Evolutionary conservation across 1,140 invertebrate species (phyloP).

Genomic region (Ruditapes philippinarum): DNA sequence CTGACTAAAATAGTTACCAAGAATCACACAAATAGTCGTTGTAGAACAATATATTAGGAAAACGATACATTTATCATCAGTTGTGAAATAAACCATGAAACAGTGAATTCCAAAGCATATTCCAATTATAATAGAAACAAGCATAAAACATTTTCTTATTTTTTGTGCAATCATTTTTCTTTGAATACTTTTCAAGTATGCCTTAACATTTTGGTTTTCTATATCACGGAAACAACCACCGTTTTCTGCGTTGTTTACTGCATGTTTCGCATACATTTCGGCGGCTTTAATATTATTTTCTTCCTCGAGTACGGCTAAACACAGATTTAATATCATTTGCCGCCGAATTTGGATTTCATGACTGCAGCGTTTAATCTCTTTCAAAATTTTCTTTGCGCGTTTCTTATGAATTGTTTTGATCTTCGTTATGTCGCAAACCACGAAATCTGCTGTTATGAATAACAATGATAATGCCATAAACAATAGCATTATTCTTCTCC

Average conservation of each 20-base stretch:
- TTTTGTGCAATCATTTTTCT: background rate
- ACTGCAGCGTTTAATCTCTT: constrained; percentile 9
- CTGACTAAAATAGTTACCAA: no score
- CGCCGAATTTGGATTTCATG: background rate
- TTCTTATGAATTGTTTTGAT: background rate
- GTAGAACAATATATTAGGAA: no score
- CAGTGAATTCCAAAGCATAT: no score
- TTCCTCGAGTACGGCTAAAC: background rate
- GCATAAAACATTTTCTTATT: no score
- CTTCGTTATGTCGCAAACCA: background rate
- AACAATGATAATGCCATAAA: background rate
- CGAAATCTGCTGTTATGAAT: background rate
- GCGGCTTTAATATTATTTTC: background rate
- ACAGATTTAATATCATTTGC: background rate
- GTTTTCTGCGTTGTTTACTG: background rate
- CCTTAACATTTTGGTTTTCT: background rate
- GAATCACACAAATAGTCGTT: no score
- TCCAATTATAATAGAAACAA: no score
- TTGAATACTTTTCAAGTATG: background rate
- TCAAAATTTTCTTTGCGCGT: background rate
- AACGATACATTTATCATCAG: no score
- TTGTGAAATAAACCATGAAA: no score
- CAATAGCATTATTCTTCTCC: constrained; percentile 2
- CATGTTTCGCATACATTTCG: background rate
- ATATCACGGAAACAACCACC: constrained; percentile 20